Conservation (phyloP, 2,797 vertebrate genomes). For the Macropodus opercularis region DNA sequence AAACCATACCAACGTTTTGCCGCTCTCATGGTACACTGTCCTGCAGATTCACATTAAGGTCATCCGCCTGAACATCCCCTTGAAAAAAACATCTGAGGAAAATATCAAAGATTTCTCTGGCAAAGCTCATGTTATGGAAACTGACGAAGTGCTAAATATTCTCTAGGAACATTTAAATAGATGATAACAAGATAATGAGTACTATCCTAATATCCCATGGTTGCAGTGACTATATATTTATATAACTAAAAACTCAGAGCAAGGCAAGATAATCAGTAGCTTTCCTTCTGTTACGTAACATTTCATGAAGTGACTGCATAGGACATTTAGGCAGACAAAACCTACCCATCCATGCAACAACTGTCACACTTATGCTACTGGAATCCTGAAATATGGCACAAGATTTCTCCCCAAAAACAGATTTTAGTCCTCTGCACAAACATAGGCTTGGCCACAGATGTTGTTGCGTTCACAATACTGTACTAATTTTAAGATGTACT, state of each 20-base stretch:
- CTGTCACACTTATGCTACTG: conserved; percentile 42
- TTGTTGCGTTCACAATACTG: neutral
- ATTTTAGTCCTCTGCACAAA: conserved; percentile 27
- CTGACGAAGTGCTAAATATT: neutral
- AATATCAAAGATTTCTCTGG: neutral
- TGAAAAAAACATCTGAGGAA: conserved; percentile 15
- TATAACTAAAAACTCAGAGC: conserved; percentile 20
- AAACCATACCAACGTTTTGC: neutral
- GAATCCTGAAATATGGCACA: conserved; percentile 26
- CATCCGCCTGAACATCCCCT: neutral
- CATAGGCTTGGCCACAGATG: conserved; percentile 5
- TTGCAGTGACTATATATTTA: conserved; percentile 31
- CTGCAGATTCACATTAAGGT: conserved; percentile 4
- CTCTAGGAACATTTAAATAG: neutral
- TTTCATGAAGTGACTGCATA: conserved; percentile 37
- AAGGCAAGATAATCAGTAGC: conserved; percentile 8
- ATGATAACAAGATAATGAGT: neutral
- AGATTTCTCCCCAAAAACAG: neutral
- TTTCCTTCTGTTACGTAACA: conserved; percentile 45
- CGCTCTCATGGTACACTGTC: neutral
- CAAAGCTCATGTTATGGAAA: neutral
- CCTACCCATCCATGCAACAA: conserved; percentile 38
- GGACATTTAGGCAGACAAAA: conserved; percentile 41
- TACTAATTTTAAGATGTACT: conserved; percentile 10
- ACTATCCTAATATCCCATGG: conserved; percentile 8